These are phyloP conservation scores for Brachionus asplanchnoidis DNA, from an alignment of 1,140 invertebrate genomes.

Conservation along the genomic window DNA sequence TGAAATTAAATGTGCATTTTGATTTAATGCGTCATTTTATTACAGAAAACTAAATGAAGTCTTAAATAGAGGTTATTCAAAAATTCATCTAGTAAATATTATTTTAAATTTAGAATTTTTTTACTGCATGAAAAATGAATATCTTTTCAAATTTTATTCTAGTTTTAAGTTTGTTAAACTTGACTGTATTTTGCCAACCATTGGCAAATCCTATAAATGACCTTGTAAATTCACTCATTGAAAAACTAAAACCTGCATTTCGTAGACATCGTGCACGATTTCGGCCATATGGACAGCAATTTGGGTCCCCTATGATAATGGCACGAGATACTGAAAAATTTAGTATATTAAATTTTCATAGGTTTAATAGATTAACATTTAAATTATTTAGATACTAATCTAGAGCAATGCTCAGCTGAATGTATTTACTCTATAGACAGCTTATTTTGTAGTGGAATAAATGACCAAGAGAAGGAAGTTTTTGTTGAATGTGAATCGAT, in stretches of 20 bases:
- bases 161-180: neutral
- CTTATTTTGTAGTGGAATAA: neutral
- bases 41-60: no score
- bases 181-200: neutral
- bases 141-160: neutral
- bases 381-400: neutral
- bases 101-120: no score
- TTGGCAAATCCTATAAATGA: neutral
- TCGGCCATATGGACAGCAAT: neutral
- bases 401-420: neutral
- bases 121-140: neutral
- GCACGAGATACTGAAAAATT: neutral
- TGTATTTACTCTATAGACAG: neutral
- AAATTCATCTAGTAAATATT: no score
- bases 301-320: neutral
- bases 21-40: no score
- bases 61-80: no score
- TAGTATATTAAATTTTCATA: neutral
- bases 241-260: neutral
- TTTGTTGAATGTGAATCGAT: neutral
- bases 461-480: neutral
- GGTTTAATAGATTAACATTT: neutral
- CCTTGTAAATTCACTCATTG: neutral
- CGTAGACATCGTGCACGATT: neutral
- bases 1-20: no score